Evolutionary conservation across 1,140 invertebrate genomes (phyloP), one percentile per base, ranked within the genome.

Genomic region (Heliconius hermathena): DNA sequence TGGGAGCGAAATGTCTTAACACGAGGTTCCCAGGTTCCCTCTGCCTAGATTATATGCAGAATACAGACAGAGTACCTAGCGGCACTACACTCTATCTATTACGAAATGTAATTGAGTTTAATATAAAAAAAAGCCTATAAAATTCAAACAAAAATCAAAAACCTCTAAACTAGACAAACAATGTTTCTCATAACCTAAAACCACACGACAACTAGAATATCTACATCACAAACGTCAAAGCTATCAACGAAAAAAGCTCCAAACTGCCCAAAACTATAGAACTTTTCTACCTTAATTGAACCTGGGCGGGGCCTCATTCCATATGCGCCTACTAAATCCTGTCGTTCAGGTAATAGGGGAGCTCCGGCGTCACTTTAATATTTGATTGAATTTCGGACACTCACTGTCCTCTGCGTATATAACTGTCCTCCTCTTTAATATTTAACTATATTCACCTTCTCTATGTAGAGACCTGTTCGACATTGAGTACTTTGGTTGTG

Each of bases 331-430:
- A 88, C 85, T 86, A 85, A 81, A 82, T 84, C 79, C 78, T 79
- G 82, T 83, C 77, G 81, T 71, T 73, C 29, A 78, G 76, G 80
- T 83, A 83, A 82, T 81, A 76, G 76, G 76, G 85, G 88, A 83
- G 86, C 88, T 90, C 90, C 88, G 88, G 84, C 82, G 76, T 76
- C 73, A 38, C 83, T 85, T 93, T 90, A 93, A 93, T 93, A 93
- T 91, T 94, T 91, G 89, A 94, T 93, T 29, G 88, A 90, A 86
- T 81, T 84, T 87, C 87, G 89, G 91, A 92, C 89, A 80, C 78
- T 79, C 33, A 22, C 78, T 52, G 60, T 29, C 73, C 57, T 16
- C 2, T 6, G 22, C 60, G 26, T 11, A 11, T 33, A 41, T 70
- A 38, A 36, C 36, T 26, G 8, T 41, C 26, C 76, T 52, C 54